Evolutionary conservation across 2,797 vertebrate genomes (phyloP).

Genomic region (Babyrousa celebensis): DNA sequence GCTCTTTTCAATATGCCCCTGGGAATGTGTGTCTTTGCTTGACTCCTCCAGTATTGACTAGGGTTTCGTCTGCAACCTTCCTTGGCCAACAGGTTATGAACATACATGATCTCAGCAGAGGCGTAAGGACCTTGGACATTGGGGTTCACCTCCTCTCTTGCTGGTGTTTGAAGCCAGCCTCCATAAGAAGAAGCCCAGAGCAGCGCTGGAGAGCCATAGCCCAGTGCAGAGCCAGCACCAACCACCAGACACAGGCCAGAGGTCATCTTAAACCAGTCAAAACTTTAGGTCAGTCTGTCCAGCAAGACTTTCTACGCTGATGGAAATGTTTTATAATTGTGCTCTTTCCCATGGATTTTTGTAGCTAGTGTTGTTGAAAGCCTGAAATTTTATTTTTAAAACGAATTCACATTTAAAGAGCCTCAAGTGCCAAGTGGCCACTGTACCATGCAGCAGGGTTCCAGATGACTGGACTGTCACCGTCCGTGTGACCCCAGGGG

Average conservation of each 20-base stretch:
- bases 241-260: background rate
- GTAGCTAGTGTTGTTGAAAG: background rate
- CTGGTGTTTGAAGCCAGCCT: background rate
- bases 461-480: background rate
- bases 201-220: background rate
- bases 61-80: background rate
- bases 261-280: background rate
- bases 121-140: background rate
- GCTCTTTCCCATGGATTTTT: background rate
- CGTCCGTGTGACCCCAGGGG: background rate
- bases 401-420: background rate
- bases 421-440: background rate
- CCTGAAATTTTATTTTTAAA: background rate
- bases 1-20: no score
- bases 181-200: background rate
- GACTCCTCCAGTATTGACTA: background rate
- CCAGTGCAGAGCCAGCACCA: background rate
- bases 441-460: background rate
- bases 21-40: background rate
- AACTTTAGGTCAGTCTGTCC: background rate
- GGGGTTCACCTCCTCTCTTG: background rate
- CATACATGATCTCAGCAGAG: background rate
- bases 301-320: background rate
- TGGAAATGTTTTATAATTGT: background rate
- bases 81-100: background rate